Evolutionary conservation across 2,888 invertebrate genomes (phyloP), one percentile per base, ranked within the genome.

Genomic region (Eucera pruinosa): DNA sequence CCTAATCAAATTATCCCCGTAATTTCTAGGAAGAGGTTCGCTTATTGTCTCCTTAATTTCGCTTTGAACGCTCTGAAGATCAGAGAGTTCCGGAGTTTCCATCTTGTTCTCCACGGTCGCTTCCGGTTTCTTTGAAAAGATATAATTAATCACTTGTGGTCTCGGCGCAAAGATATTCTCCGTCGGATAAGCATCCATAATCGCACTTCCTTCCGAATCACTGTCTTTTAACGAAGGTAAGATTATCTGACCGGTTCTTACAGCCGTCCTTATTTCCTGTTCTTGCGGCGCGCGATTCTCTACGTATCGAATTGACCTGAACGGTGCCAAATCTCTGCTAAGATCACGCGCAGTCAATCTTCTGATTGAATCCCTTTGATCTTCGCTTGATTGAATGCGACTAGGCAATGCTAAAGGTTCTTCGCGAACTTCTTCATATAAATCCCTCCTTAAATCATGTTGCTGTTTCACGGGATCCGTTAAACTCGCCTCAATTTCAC

Each of bases 121-220:
- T 4, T 45, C 15, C 5, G 78, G 61, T 33, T 77, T 72, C 36
- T 33, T 78, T 15, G 84, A 78, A 39, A 89, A 88, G 0, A 83
- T 71, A 9, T 89, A 89, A 33, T 83, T 87, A n/a, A 88, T 88
- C 7, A 88, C 62, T 64, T 88, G 89, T 11, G 89, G 87, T 9
- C 89, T 80, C 6, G 89, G 87, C 18, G 82, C 83, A 13, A 86
- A 89, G n/a, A 89, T 87, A 20, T 89, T 83, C 48, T 89, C 88
- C 54, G 67, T 7, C 3, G 77, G 77, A 27, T 66, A 69, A 45
- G 54, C 11, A 11, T 68, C 50, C 11, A 47, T 4, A 0, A 41
- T 52, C 7, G 71, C 18, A 18, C 41, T 36, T 0, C 33, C n/a
- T 41, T 50, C 45, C 23, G 25, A 20, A 41, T n/a, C 11, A 0